These are phyloP conservation scores for Cantharis flavilabris DNA, from an alignment of 2,888 invertebrate species.

Conservation along the genomic window DNA sequence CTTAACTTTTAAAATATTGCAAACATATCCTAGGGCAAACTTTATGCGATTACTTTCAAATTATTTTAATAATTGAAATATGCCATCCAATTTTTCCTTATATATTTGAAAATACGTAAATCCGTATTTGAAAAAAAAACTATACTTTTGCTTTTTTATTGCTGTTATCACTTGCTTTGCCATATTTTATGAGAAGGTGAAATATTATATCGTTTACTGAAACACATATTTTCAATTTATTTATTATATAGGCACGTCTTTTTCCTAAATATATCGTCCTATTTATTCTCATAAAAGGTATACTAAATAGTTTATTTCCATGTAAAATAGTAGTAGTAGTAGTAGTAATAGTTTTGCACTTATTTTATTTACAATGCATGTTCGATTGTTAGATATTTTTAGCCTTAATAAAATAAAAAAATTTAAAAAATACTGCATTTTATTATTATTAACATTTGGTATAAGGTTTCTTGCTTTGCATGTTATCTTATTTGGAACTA, in stretches of 20 bases:
- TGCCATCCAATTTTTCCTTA: not conserved
- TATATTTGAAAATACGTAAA: not conserved
- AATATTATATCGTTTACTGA: not conserved
- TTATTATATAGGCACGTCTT: not conserved
- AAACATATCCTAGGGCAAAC: not conserved
- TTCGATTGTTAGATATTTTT: not conserved
- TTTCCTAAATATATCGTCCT: not conserved
- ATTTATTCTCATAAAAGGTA: not conserved
- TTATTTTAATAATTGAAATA: not conserved
- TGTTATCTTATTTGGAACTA: slow-evolving; percentile 37
- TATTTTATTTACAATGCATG: not conserved
- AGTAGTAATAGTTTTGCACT: not conserved
- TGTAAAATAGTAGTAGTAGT: not conserved
- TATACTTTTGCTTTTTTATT: not conserved
- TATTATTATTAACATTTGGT: not conserved
- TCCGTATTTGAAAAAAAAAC: not conserved
- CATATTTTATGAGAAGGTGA: not conserved
- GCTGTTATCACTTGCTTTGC: not conserved
- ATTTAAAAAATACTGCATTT: not conserved
- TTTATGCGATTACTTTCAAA: not conserved
- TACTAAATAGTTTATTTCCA: not conserved
- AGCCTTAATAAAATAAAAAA: not conserved
- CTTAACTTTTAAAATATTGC: not conserved
- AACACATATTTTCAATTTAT: not conserved
- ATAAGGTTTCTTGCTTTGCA: slow-evolving; percentile 10